These are phyloP conservation scores for Antheraea mylitta DNA, from an alignment of 1,140 invertebrate species.

Conservation along the genomic window DNA sequence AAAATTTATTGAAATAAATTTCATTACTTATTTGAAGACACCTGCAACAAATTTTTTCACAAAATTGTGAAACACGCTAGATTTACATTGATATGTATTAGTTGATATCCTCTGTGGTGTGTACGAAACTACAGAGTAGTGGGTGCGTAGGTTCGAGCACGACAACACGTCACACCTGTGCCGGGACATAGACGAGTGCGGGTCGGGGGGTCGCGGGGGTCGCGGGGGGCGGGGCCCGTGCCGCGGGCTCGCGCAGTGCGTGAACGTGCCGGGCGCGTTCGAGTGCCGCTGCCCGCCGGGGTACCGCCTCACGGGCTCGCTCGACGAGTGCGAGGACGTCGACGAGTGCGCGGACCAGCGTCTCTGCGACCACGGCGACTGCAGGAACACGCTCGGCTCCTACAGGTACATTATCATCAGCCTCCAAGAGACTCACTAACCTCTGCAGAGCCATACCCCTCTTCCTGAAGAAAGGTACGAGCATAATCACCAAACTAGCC, in stretches of 20 bases:
- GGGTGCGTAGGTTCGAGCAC: conserved; percentile 83
- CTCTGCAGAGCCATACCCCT: too few species aligned
- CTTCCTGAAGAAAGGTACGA: too few species aligned
- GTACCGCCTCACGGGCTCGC: conserved; percentile 84
- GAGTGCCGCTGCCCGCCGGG: conserved; percentile 88
- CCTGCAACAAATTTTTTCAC: too few species aligned
- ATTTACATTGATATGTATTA: too few species aligned
- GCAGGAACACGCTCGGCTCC: conserved; percentile 89
- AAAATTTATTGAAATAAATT: too few species aligned
- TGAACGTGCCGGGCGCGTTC: conserved; percentile 86
- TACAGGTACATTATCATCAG: too few species aligned
- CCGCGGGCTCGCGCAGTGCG: conserved; percentile 88
- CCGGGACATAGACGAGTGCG: conserved; percentile 85
- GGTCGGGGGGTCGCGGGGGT: conserved; percentile 59
- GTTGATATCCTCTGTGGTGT: too few species aligned
- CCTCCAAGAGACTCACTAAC: too few species aligned
- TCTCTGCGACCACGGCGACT: conserved; percentile 88
- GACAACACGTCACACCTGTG: conserved; percentile 89
- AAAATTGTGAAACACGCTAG: too few species aligned
- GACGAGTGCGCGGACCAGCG: conserved; percentile 87
- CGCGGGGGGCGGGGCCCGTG: conserved; percentile 81
- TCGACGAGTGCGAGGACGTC: conserved; percentile 84
- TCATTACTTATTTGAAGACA: too few species aligned
- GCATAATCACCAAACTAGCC: too few species aligned
- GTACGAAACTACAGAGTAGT: not conserved